Evolutionary conservation across 2,888 invertebrate species (phyloP), one percentile per base, ranked within the genome.

Genomic region (Criorhina ranunculi): DNA sequence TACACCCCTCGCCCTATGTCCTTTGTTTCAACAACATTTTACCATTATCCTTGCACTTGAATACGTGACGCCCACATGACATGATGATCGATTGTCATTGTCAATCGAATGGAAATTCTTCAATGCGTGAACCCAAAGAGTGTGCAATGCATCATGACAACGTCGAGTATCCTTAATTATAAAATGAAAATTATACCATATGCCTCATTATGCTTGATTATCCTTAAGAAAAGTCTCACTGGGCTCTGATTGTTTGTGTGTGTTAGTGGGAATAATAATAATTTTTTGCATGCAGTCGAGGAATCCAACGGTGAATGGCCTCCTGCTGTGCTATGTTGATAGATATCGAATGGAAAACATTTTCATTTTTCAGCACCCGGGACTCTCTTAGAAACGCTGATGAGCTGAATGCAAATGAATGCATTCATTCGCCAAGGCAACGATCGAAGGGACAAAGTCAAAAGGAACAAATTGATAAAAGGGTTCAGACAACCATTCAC

Each of bases 341-440:
- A 49, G 29, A 31, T 35, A 44, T 42, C 49, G 62, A 57, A 51
- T 69, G 73, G 55, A 70, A 75, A 75, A 85, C 69, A 59, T 79
- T 75, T 75, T 70, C 79, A 85, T 75, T 79, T 85, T 79, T n/a
- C 29, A 12, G 29, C 55, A 55, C 19, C n/a, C 29, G 9, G 15
- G 55, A 55, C 19, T 33, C 31, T 59, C 66, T 49, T 31, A 35
- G 29, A 62, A 35, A 51, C 55, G 55, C 73, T 78, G 73, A 69
- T 73, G 77, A 70, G 57, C 31, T 82, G 72, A 78, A 83, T 78
- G 62, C 78, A 78, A 83, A 78, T 73, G 78, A 83, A 64, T 73
- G 67, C 53, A 11, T 70, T 64, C 40, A 66, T 44, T 42, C 44
- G 59, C 72, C 53, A 29, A 29, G 2, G 12, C 72, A 67, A 55